These are phyloP conservation scores for Eumacrocentrus americanus DNA, from an alignment of 2,888 invertebrate genomes.

Conservation along the genomic window DNA sequence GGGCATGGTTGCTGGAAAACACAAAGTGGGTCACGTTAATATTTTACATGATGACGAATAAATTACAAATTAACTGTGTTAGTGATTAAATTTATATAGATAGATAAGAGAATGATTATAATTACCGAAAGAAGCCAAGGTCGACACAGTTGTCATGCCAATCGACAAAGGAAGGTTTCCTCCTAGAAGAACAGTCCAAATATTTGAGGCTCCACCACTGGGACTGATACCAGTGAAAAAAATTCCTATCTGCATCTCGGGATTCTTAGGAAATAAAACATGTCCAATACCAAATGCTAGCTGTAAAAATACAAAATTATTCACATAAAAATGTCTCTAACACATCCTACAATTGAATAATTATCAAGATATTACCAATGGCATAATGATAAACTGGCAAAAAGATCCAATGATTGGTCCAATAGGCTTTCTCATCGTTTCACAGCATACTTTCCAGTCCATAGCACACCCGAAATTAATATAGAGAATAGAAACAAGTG, in stretches of 20 bases:
- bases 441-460: slow-evolving; percentile 73
- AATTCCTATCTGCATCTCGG: slow-evolving; percentile 80
- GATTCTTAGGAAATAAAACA: slow-evolving; percentile 71
- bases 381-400: slow-evolving; percentile 84
- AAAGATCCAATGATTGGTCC: slow-evolving; percentile 80
- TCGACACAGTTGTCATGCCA: slow-evolving; percentile 93
- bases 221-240: slow-evolving; percentile 91
- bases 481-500: slow-evolving; percentile 79
- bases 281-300: slow-evolving; percentile 76
- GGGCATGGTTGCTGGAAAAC: slow-evolving; percentile 78
- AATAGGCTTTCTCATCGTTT: slow-evolving; percentile 73
- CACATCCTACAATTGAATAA: slow-evolving; percentile 6
- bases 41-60: background rate
- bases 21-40: slow-evolving; percentile 10
- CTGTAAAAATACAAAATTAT: slow-evolving; percentile 58
- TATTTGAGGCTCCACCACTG: slow-evolving; percentile 95
- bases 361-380: slow-evolving; percentile 67
- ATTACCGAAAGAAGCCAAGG: slow-evolving; percentile 82
- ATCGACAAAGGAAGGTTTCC: slow-evolving; percentile 93
- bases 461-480: slow-evolving; percentile 92
- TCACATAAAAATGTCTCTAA: background rate
- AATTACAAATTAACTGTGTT: background rate
- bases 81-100: slow-evolving; percentile 13
- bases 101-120: slow-evolving; percentile 26
- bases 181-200: slow-evolving; percentile 90